Conservation (phyloP, 2,888 invertebrate genomes). For the Cantharis lateralis region DNA sequence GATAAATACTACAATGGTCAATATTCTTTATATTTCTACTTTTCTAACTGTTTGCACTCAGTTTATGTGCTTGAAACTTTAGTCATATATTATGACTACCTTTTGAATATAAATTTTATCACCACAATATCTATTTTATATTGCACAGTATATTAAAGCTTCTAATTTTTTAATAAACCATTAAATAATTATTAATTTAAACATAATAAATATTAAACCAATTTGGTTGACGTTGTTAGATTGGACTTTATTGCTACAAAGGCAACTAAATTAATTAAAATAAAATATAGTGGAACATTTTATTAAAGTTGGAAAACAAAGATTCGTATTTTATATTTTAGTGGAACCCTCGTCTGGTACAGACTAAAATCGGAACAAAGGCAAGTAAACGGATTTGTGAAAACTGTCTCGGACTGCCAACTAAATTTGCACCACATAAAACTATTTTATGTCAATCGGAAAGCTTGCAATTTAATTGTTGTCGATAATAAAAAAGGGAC, state of each 20-base stretch:
- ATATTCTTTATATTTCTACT: conserved; percentile 23
- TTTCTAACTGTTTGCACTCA: conserved; percentile 5
- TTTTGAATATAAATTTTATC: not conserved
- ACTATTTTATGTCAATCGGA: conserved; percentile 29
- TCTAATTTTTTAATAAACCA: not conserved
- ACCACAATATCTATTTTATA: not conserved
- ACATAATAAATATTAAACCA: not conserved
- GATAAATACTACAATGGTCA: conserved; percentile 31
- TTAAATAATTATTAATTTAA: not conserved
- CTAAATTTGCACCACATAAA: conserved; percentile 28
- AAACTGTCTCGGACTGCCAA: conserved; percentile 26
- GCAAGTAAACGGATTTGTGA: conserved; percentile 23
- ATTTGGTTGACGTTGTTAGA: not conserved
- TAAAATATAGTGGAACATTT: not conserved
- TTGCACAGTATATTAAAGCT: not conserved
- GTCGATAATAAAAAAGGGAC: conserved; percentile 17
- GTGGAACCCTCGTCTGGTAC: conserved; percentile 17
- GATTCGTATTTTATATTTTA: conserved; percentile 16
- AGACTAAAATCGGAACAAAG: conserved; percentile 17
- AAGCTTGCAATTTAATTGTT: conserved; percentile 28
- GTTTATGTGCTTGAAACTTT: conserved; percentile 10
- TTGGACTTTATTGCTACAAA: not conserved
- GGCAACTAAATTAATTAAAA: not conserved
- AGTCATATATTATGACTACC: not conserved
- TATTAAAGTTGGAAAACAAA: conserved; percentile 13